These are phyloP conservation scores for Lagopus muta DNA, from an alignment of 2,113 vertebrate genomes.

Conservation along the genomic window DNA sequence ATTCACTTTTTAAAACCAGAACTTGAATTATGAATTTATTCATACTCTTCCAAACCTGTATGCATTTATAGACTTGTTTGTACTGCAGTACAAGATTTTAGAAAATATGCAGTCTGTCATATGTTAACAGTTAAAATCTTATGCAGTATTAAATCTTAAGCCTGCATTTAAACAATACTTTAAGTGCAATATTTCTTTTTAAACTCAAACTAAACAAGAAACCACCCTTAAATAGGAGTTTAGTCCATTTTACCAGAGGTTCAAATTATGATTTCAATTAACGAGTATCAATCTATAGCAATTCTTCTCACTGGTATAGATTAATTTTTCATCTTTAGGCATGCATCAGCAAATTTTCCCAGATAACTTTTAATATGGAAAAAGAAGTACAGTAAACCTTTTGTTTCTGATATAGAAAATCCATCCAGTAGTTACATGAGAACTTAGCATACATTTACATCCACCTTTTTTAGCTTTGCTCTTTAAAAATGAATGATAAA, in stretches of 20 bases:
- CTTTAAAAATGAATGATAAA: background rate
- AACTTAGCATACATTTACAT: background rate
- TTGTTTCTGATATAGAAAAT: background rate
- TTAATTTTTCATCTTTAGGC: background rate
- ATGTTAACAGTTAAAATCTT: background rate
- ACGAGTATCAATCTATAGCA: background rate
- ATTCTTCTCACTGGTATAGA: background rate
- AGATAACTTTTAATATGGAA: background rate
- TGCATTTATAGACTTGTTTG: background rate
- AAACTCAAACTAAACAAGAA: background rate
- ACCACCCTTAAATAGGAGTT: background rate
- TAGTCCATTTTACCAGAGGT: background rate
- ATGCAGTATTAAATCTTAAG: background rate
- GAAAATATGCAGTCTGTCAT: background rate
- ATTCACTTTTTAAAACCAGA: background rate
- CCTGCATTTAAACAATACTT: background rate
- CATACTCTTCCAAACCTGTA: background rate
- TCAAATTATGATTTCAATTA: background rate
- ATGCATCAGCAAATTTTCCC: accelerated
- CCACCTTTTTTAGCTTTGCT: background rate
- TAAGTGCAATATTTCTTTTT: background rate
- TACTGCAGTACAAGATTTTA: background rate
- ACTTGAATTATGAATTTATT: background rate
- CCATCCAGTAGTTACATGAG: background rate
- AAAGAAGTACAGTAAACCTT: background rate